A percentile compares a stretch with the other conserved stretches of the same genome.
Evolutionary conservation across 2,797 vertebrate species (phyloP).

Genomic region (Austrolebias charrua): DNA sequence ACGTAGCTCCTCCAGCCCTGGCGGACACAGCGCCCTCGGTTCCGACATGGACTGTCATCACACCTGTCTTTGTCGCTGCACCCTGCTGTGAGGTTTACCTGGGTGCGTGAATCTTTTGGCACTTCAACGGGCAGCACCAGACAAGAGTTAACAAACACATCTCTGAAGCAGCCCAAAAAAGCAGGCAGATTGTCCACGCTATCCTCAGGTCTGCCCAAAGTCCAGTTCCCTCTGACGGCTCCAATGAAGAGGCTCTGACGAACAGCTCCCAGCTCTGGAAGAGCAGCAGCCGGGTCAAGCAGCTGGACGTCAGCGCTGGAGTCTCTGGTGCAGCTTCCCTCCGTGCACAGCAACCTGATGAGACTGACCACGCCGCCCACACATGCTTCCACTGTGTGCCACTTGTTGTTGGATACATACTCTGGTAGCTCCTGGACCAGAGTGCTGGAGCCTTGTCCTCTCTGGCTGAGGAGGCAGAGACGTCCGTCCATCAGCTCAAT

Average conservation of each 20-base stretch:
- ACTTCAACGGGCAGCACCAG: slow-evolving; percentile 72
- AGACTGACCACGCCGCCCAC: slow-evolving; percentile 77
- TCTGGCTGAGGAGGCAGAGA: slow-evolving; percentile 76
- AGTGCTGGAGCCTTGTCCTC: slow-evolving; percentile 54
- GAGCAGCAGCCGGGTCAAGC: slow-evolving; percentile 43
- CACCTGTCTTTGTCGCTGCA: slow-evolving; percentile 86
- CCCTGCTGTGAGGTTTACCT: slow-evolving; percentile 81
- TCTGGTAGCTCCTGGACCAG: slow-evolving; percentile 72
- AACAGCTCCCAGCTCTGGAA: slow-evolving; percentile 57
- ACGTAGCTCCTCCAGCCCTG: slow-evolving; percentile 83
- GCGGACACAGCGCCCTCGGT: slow-evolving; percentile 86
- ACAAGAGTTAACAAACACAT: slow-evolving; percentile 82
- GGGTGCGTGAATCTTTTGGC: slow-evolving; percentile 46
- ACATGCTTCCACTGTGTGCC: slow-evolving; percentile 86
- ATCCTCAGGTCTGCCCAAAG: slow-evolving; percentile 21
- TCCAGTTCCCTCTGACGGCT: slow-evolving; percentile 52
- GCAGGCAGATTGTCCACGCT: slow-evolving; percentile 53
- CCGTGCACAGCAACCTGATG: slow-evolving; percentile 79
- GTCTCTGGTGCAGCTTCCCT: slow-evolving; percentile 70
- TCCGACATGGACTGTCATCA: slow-evolving; percentile 84
- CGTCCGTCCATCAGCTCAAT: slow-evolving; percentile 81
- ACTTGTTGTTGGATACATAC: slow-evolving; percentile 81
- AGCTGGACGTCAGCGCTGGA: slow-evolving; percentile 40
- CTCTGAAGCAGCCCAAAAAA: slow-evolving; percentile 91
- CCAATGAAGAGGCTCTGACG: slow-evolving; percentile 83